Base-by-base conservation (phyloP, 2,888 invertebrate genomes). In the Ennomos erosarius region DNA sequence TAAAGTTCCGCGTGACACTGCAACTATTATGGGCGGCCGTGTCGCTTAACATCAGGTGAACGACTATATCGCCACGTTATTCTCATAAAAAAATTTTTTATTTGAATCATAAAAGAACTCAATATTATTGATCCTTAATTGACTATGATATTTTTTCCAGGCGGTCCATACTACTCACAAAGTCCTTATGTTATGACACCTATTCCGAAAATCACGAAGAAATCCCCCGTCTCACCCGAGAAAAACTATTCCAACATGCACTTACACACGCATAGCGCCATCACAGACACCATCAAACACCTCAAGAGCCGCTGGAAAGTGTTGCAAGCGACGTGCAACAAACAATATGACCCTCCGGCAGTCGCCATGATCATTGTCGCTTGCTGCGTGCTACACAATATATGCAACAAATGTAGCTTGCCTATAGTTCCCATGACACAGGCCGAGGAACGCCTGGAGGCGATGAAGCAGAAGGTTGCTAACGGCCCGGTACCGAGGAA, bases 301-400 rank as follows among this genome's bases (percentile, higher is more conserved):
- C 62, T 90, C n/a, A 90, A 90, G 57, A 84, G 84, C 35, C 63
- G 90, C 5, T 90, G 90, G 90, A 90, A 90, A 73, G 90, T 90
- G 39, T 77, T 90, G 0, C 90, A 90, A 69, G 87, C 89, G 0
- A 85, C 86, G 0, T 88, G 88, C 63, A 90, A 90, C 67, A 88
- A 88, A 40, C 90, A 88, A 16, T 85, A 87, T n/a, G 90, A 90
- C 26, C 88, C 90, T 0, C 62, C 78, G 0, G 81, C 82, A 0
- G 87, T 90, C 0, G 74, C 84, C 0, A 85, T 82, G 82, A 85
- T 90, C 52, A 82, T 88, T 0, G 82, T 87, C 0, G 84, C 90
- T 0, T 90, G 90, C 62, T 90, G 90, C 33, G 75, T 90, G 0
- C 69, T 90, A 0, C 86, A 90, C 50, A 90, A 90, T 55, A 79